A percentile compares a stretch with the other conserved stretches of the same genome.
These are phyloP conservation scores for Reticulitermes lucifugus DNA, from an alignment of 2,888 invertebrate species.

Conservation along the genomic window DNA sequence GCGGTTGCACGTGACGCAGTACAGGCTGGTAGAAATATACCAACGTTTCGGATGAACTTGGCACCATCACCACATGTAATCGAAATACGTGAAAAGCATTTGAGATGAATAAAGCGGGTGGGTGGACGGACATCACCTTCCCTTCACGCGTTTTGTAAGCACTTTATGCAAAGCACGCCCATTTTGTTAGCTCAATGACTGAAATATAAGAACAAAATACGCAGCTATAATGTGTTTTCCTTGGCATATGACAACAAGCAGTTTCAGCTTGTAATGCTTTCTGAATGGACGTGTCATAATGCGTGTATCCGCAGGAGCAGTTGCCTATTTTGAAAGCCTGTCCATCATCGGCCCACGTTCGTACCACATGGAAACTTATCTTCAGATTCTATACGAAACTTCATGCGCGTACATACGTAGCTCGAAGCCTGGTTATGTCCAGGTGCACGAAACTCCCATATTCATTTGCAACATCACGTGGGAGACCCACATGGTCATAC, in stretches of 20 bases:
- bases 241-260: background rate
- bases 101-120: no score
- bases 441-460: background rate
- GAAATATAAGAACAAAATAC: background rate
- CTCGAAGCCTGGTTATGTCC: background rate
- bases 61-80: no score
- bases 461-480: background rate
- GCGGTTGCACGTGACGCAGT: no score
- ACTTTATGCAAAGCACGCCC: no score
- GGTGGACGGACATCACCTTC: no score
- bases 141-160: no score
- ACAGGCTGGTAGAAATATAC: no score
- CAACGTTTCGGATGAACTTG: no score
- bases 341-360: background rate
- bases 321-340: background rate
- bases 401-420: background rate
- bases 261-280: background rate
- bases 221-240: background rate
- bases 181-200: no score
- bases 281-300: conserved; percentile 3
- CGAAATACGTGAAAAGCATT: no score
- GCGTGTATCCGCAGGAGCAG: background rate
- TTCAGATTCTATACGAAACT: background rate
- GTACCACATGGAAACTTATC: background rate
- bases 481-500: background rate